A percentile compares a stretch with the other conserved stretches of the same genome.
Evolutionary conservation across 2,797 vertebrate species (phyloP).

Genomic region (Delichon dasypus): DNA sequence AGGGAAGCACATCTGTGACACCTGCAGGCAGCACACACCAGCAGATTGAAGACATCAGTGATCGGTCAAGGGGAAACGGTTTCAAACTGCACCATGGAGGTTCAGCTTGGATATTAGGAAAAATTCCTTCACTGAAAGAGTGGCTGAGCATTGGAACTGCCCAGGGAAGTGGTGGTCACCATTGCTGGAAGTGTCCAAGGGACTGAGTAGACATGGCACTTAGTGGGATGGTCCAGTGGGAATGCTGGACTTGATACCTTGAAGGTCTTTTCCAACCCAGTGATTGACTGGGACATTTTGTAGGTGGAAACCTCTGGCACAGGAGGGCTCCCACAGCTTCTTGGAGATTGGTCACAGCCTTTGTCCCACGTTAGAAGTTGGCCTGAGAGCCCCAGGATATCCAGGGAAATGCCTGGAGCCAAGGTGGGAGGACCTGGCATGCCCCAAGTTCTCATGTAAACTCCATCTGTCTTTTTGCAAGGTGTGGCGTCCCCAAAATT

Average conservation of each 20-base stretch:
- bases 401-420: neutral
- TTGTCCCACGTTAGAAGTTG: neutral
- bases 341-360: neutral
- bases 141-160: neutral
- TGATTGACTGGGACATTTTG: neutral
- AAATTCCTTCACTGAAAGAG: neutral
- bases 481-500: rapidly evolving
- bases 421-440: neutral
- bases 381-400: neutral
- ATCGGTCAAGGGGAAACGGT: neutral
- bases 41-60: neutral
- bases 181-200: neutral
- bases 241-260: too few species aligned
- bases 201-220: neutral
- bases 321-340: neutral
- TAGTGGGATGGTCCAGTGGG: neutral
- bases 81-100: neutral
- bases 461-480: neutral
- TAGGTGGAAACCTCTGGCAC: neutral
- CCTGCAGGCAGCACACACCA: neutral
- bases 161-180: neutral
- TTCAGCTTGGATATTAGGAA: neutral
- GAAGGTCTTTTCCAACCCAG: neutral
- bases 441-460: neutral
- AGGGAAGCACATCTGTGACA: neutral